A percentile compares a stretch with the other conserved stretches of the same genome.
Conservation (phyloP, 2,797 vertebrate species). For the Gobionotothen gibberifrons region DNA sequence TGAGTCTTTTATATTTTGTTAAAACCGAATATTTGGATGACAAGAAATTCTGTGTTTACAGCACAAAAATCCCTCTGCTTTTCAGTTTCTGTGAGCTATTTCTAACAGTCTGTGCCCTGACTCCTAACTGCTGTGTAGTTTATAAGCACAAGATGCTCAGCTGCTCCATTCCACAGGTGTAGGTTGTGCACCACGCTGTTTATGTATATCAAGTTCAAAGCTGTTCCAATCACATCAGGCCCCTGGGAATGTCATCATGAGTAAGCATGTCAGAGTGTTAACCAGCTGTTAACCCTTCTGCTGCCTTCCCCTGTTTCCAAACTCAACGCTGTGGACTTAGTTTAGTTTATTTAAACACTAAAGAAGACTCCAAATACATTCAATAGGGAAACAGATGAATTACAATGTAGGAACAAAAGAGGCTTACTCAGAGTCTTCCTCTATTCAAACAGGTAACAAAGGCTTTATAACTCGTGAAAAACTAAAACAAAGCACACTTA, state of each 20-base stretch:
- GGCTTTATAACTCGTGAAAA: too few species aligned
- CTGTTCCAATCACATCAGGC: slow-evolving; percentile 44
- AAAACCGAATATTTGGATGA: not conserved
- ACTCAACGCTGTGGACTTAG: slow-evolving; percentile 7
- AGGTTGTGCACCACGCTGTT: slow-evolving; percentile 56
- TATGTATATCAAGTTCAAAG: slow-evolving; percentile 68
- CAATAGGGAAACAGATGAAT: too few species aligned
- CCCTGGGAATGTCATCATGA: slow-evolving; percentile 61
- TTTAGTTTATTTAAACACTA: too few species aligned
- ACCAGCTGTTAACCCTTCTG: slow-evolving; percentile 48
- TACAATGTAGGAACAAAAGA: too few species aligned
- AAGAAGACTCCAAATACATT: too few species aligned
- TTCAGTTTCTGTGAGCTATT: slow-evolving; percentile 8
- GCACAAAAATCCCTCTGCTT: not conserved
- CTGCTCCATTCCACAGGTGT: slow-evolving; percentile 32
- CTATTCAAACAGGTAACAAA: too few species aligned
- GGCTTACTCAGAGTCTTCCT: too few species aligned
- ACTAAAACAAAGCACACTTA: too few species aligned
- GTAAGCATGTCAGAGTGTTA: slow-evolving; percentile 57
- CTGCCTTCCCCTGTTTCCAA: slow-evolving; percentile 27
- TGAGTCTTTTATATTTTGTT: slow-evolving; percentile 12
- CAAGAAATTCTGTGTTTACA: slow-evolving; percentile 8
- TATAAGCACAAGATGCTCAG: slow-evolving; percentile 30
- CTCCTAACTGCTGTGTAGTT: slow-evolving; percentile 39
- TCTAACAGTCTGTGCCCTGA: slow-evolving; percentile 17